These are phyloP conservation scores for Corythornis cristatus DNA, from an alignment of 2,113 vertebrate genomes.

Conservation along the genomic window DNA sequence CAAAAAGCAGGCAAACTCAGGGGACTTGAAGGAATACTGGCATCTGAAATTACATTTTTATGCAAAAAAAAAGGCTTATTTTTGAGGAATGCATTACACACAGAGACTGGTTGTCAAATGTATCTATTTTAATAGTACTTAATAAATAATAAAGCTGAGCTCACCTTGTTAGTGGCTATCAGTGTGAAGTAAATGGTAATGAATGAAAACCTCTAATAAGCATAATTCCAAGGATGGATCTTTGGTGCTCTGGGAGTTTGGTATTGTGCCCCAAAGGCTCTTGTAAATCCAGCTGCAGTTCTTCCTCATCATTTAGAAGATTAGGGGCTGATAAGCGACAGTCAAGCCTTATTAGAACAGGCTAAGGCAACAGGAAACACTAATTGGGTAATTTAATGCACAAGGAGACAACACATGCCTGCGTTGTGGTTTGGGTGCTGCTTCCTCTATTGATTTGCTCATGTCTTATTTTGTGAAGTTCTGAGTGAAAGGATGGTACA, in stretches of 20 bases:
- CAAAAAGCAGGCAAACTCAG: neutral
- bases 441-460: constrained; percentile 22
- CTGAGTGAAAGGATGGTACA: neutral
- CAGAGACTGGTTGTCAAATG: neutral
- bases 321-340: constrained; percentile 64
- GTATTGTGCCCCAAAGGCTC: constrained; percentile 70
- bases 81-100: neutral
- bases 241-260: constrained; percentile 25
- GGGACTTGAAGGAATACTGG: neutral
- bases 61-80: neutral
- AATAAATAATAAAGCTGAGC: constrained; percentile 11
- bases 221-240: constrained; percentile 46
- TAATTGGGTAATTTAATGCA: constrained; percentile 69
- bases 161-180: constrained; percentile 11
- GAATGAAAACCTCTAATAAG: constrained; percentile 48
- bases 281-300: constrained; percentile 64
- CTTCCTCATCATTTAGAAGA: constrained; percentile 62
- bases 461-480: neutral
- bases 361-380: constrained; percentile 55
- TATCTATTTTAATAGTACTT: neutral
- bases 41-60: neutral
- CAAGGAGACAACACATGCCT: constrained; percentile 47
- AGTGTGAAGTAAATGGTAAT: constrained; percentile 32
- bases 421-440: constrained; percentile 24
- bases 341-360: constrained; percentile 67